Conservation (phyloP, 2,113 vertebrate genomes). For the Reinhardtius hippoglossoides region DNA sequence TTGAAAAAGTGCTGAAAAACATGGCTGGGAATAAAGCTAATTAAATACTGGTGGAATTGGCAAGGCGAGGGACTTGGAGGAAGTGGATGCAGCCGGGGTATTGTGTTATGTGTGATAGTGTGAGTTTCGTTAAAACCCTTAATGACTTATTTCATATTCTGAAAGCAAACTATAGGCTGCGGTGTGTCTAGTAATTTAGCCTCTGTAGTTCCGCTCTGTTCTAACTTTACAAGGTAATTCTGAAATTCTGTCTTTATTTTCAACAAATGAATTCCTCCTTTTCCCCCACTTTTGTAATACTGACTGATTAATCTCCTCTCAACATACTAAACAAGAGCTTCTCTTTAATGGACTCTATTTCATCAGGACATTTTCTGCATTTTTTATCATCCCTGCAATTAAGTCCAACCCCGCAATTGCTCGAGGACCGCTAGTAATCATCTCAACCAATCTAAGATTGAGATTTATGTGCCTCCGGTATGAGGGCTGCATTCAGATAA, state of each 20-base stretch:
- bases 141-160: constrained; percentile 40
- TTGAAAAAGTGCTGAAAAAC: neutral
- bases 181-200: neutral
- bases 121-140: constrained; percentile 27
- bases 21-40: constrained; percentile 57
- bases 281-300: neutral
- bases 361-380: constrained; percentile 14
- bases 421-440: constrained; percentile 30
- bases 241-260: neutral
- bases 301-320: constrained; percentile 10
- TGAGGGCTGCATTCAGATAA: constrained; percentile 28
- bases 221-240: constrained; percentile 13
- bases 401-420: neutral
- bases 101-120: constrained; percentile 17
- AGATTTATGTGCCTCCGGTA: constrained; percentile 44
- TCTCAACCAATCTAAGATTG: constrained; percentile 30
- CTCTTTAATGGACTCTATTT: constrained; percentile 2
- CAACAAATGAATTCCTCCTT: neutral
- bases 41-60: constrained; percentile 36
- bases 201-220: constrained; percentile 4
- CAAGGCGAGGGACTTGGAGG: constrained; percentile 32
- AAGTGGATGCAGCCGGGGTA: constrained; percentile 21
- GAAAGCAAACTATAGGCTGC: neutral
- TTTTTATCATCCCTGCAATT: constrained; percentile 35
- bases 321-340: constrained; percentile 3